phyloP scores from a whole-genome alignment of 2,888 invertebrate genomes.

The Drosophila kuntzei region DNA sequence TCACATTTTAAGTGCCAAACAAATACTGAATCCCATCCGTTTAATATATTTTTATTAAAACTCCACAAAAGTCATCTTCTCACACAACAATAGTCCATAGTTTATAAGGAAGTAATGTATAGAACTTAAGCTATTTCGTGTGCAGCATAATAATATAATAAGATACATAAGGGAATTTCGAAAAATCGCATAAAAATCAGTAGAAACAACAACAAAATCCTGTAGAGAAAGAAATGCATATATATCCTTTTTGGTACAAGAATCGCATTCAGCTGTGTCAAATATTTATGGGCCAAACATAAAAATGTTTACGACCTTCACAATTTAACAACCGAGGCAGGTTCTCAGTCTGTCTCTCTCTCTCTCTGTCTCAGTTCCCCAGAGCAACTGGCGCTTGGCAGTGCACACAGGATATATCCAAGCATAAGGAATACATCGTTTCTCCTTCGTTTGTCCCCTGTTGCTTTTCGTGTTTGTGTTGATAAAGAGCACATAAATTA shows the following conservation, averaged over 20 bases:
- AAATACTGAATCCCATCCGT: not conserved
- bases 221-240: slow-evolving; percentile 43
- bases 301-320: slow-evolving; percentile 79
- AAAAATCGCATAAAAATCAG: slow-evolving; percentile 31
- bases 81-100: not conserved
- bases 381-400: slow-evolving; percentile 57
- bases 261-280: slow-evolving; percentile 57
- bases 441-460: slow-evolving; percentile 7
- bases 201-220: slow-evolving; percentile 18
- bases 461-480: slow-evolving; percentile 46
- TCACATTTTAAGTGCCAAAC: not conserved
- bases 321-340: slow-evolving; percentile 69
- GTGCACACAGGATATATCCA: slow-evolving; percentile 52
- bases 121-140: slow-evolving; percentile 10
- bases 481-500: slow-evolving; percentile 77
- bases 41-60: not conserved
- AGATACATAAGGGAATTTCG: slow-evolving; percentile 13
- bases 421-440: slow-evolving; percentile 52
- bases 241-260: slow-evolving; percentile 35
- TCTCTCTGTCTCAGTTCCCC: slow-evolving; percentile 13
- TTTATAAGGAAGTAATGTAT: slow-evolving; percentile 6
- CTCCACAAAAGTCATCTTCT: not conserved
- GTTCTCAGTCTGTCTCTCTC: slow-evolving; percentile 5
- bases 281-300: slow-evolving; percentile 75
- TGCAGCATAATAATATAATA: slow-evolving; percentile 11